Evolutionary conservation across 2,888 invertebrate species (phyloP).

Genomic region (Thereva unica): DNA sequence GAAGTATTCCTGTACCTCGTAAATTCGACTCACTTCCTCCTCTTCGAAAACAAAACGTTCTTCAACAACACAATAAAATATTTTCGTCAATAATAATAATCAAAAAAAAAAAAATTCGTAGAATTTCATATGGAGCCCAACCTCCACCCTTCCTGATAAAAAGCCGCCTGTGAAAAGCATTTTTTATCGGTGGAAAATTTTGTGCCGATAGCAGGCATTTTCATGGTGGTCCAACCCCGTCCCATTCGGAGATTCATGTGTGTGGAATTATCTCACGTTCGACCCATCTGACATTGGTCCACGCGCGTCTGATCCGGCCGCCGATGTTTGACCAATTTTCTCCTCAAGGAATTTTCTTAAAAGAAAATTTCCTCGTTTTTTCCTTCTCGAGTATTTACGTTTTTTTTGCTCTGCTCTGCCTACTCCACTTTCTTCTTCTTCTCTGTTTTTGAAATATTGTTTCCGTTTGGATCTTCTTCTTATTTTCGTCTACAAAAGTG

Average conservation of each 20-base stretch:
- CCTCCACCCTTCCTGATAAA: no score
- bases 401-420: neutral
- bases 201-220: no score
- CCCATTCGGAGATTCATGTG: neutral
- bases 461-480: neutral
- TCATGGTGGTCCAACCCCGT: no score
- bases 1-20: no score
- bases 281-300: conserved; percentile 23
- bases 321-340: conserved; percentile 14
- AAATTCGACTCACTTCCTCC: no score
- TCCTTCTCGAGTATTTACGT: neutral
- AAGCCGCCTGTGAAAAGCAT: no score
- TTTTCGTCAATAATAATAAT: no score
- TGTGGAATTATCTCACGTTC: conserved; percentile 17
- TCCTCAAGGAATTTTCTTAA: conserved; percentile 10
- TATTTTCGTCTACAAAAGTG: conserved; percentile 19
- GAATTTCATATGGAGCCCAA: no score
- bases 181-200: no score
- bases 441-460: neutral
- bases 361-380: conserved; percentile 12
- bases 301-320: conserved; percentile 9
- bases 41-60: no score
- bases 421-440: conserved; percentile 9
- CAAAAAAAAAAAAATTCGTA: no score
- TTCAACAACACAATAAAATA: no score